These are phyloP conservation scores for Paraplagusia blochii DNA, from an alignment of 2,113 vertebrate species.

Conservation along the genomic window DNA sequence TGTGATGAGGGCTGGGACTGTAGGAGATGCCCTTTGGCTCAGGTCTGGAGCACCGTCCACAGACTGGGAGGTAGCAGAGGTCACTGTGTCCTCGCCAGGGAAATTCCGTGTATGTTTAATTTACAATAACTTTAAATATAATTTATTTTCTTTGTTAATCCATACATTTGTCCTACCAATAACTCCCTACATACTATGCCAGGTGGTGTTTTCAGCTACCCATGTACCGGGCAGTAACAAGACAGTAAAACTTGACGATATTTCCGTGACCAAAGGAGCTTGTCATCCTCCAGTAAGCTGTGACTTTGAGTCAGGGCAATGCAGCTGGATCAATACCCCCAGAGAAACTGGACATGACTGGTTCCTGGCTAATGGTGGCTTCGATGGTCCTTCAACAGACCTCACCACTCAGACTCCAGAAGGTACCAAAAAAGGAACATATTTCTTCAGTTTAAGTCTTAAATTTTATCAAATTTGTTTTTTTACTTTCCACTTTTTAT, in stretches of 20 bases:
- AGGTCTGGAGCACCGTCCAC: slow-evolving; percentile 48
- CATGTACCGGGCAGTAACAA: slow-evolving; percentile 28
- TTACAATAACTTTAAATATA: background rate
- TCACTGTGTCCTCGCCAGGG: slow-evolving; percentile 68
- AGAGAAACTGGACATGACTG: slow-evolving; percentile 57
- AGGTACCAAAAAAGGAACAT: slow-evolving; percentile 37
- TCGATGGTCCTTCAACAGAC: slow-evolving; percentile 54
- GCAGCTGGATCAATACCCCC: slow-evolving; percentile 65
- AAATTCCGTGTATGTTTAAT: slow-evolving; percentile 55
- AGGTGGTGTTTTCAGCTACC: slow-evolving; percentile 67
- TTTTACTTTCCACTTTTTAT: background rate
- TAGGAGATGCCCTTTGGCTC: slow-evolving; percentile 54
- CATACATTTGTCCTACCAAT: background rate
- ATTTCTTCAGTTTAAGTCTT: background rate
- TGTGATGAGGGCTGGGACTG: slow-evolving; percentile 38
- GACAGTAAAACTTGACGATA: slow-evolving; percentile 67
- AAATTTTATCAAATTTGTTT: background rate
- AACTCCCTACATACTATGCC: background rate
- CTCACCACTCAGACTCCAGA: slow-evolving; percentile 66
- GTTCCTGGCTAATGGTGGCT: slow-evolving; percentile 62
- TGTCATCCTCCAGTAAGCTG: slow-evolving; percentile 67
- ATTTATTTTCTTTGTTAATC: background rate
- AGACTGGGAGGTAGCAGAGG: slow-evolving; percentile 72
- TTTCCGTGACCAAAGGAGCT: slow-evolving; percentile 57
- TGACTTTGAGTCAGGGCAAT: slow-evolving; percentile 74